Evolutionary conservation across 1,140 invertebrate species (phyloP).

Genomic region (Thaumatotibia leucotreta): DNA sequence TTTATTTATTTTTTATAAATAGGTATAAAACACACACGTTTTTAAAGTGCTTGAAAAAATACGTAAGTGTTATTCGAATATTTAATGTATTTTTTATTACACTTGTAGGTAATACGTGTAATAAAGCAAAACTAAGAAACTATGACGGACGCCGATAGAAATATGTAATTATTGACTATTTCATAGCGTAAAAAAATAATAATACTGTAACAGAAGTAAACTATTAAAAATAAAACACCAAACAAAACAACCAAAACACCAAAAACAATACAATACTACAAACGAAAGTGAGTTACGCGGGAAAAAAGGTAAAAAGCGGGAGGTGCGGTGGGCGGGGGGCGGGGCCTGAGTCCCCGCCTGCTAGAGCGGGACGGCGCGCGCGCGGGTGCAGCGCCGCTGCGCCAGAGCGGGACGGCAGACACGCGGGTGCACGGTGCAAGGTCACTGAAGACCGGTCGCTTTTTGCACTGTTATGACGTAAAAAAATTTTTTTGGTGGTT

Average conservation of each 20-base stretch:
- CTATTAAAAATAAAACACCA: not conserved
- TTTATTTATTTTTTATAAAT: too few species aligned
- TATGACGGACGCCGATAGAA: too few species aligned
- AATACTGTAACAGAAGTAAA: too few species aligned
- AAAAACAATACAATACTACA: conserved; percentile 16
- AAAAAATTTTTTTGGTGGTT: not conserved
- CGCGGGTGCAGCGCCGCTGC: conserved; percentile 32
- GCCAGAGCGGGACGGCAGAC: conserved; percentile 36
- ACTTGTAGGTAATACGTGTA: too few species aligned
- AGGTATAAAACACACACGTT: too few species aligned
- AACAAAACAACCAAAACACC: not conserved
- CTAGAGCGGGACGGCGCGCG: not conserved
- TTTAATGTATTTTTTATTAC: too few species aligned
- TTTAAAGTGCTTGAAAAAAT: too few species aligned
- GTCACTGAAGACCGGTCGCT: conserved; percentile 25
- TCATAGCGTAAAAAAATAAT: too few species aligned
- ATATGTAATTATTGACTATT: too few species aligned
- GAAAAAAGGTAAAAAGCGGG: conserved; percentile 41
- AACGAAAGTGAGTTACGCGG: conserved; percentile 38
- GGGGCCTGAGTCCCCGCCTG: conserved; percentile 32
- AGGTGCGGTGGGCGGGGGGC: conserved; percentile 43
- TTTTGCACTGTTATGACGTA: conserved; percentile 34
- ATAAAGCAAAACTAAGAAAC: too few species aligned
- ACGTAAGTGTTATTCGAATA: too few species aligned
- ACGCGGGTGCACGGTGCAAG: conserved; percentile 32